Evolutionary conservation across 2,888 invertebrate genomes (phyloP).

Genomic region (Dione vanillae): DNA sequence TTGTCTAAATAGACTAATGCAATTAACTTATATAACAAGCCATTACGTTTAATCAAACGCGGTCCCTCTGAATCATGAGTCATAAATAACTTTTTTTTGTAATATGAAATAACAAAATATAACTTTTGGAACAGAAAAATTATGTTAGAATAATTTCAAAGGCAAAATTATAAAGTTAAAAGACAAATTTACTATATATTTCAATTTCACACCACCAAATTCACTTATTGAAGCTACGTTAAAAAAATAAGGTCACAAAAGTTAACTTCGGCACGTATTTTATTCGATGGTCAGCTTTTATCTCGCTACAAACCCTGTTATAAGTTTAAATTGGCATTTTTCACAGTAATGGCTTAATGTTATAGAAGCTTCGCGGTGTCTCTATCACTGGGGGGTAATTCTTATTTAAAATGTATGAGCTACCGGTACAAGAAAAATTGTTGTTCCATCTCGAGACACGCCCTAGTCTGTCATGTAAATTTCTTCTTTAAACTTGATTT

Average conservation of each 20-base stretch:
- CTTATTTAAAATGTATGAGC: slow-evolving; percentile 79
- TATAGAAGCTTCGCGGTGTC: slow-evolving; percentile 51
- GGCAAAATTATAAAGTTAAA: too few relatives aligned
- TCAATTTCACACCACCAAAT: background rate
- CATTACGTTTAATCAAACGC: too few relatives aligned
- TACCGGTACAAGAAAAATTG: slow-evolving; percentile 41
- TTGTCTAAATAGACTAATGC: too few relatives aligned
- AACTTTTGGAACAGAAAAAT: too few relatives aligned
- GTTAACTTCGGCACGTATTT: slow-evolving; percentile 13
- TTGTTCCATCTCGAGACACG: slow-evolving; percentile 31
- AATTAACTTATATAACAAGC: too few relatives aligned
- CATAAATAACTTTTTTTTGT: too few relatives aligned
- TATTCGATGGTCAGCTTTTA: slow-evolving; percentile 26
- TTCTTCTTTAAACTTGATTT: slow-evolving; percentile 27
- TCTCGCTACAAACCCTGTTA: slow-evolving; percentile 82
- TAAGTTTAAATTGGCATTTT: slow-evolving; percentile 84
- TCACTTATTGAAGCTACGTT: background rate
- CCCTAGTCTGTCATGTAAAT: slow-evolving; percentile 34
- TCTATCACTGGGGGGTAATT: slow-evolving; percentile 67
- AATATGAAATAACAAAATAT: too few relatives aligned
- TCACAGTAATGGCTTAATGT: slow-evolving; percentile 79
- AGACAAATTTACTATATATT: too few relatives aligned
- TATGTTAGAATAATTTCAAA: too few relatives aligned
- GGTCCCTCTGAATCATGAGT: too few relatives aligned
- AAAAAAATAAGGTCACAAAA: slow-evolving; percentile 8